Conservation (phyloP, 2,888 invertebrate species). For the Drosophila dives region DNA sequence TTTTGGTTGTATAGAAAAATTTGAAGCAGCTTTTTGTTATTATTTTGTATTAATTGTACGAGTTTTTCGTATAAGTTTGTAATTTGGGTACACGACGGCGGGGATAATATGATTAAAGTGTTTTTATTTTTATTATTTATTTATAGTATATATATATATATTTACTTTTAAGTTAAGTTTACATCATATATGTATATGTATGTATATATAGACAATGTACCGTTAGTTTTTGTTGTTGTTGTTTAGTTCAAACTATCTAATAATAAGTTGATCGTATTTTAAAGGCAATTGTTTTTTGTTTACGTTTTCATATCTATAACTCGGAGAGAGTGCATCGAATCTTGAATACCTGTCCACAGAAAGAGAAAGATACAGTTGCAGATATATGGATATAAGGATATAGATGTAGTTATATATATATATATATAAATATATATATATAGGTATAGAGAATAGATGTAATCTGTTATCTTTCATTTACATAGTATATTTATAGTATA, state of each 20-base stretch:
- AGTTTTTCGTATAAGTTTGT: constrained; percentile 53
- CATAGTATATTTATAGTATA: constrained; percentile 10
- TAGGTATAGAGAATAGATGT: constrained; percentile 9
- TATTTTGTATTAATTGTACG: constrained; percentile 44
- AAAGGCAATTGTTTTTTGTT: constrained; percentile 66
- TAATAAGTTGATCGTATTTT: constrained; percentile 54
- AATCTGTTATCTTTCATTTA: constrained; percentile 17
- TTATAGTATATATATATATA: constrained; percentile 12
- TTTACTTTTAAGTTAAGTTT: constrained; percentile 49
- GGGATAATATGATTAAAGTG: constrained; percentile 83
- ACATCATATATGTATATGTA: constrained; percentile 56
- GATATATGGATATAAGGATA: not conserved
- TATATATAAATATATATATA: not conserved
- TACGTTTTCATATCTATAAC: constrained; percentile 26
- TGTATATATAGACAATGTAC: constrained; percentile 66
- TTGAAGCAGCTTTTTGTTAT: constrained; percentile 57
- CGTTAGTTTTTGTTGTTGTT: constrained; percentile 36
- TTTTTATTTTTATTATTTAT: constrained; percentile 42
- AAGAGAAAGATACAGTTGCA: constrained; percentile 29
- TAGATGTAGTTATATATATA: constrained; percentile 1
- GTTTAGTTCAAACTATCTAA: constrained; percentile 67
- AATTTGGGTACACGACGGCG: constrained; percentile 82
- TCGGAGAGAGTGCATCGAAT: constrained; percentile 37
- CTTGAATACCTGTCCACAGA: constrained; percentile 22
- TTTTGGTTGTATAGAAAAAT: constrained; percentile 61